Base-by-base conservation (phyloP, 2,888 invertebrate species). In the Prosopocoilus inquinatus region DNA sequence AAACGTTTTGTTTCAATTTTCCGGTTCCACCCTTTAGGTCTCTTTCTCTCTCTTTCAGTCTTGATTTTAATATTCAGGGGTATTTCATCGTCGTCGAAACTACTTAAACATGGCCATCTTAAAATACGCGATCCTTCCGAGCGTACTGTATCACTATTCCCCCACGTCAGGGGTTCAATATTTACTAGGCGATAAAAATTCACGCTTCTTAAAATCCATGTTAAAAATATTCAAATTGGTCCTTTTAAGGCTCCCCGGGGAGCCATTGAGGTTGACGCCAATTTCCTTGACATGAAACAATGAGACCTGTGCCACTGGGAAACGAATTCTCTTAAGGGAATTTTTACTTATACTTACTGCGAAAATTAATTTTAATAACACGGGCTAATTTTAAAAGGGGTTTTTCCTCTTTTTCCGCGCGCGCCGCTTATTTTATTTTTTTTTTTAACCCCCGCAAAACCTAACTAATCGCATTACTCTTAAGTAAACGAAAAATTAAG, bases 181-280 rank as follows among this genome's bases (percentile, higher is more conserved):
- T 75, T 72, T 69, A 72, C 68, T 66, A 66, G 71, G 72, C 75
- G 74, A 75, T 76, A 77, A 77, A 76, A 77, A 77, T 77, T 75
- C 76, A 75, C 75, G 76, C 76, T 75, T 76, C 76, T 77, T 77
- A 79, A 80, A 80, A 79, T 79, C 79, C 79, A 78, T 79, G 79
- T 78, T 75, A 77, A 76, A 80, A 79, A 79, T 80, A 80, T 80
- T 80, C 79, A 80, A 79, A 79, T 78, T 77, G 77, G 78, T 75
- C 76, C 76, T 76, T 76, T 78, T 76, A 78, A 70, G 67, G 71
- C 71, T 72, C 78, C 72, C 76, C 52, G 35, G 71, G 75, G 78
- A 66, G 69, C 75, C 72, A 76, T 79, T 78, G 77, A 76, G 79
- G 78, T 79, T 79, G 79, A 78, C 79, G 78, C 75, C 78, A 79